Evolutionary conservation across 2,113 vertebrate genomes (phyloP).

Genomic region (Capra hircus): DNA sequence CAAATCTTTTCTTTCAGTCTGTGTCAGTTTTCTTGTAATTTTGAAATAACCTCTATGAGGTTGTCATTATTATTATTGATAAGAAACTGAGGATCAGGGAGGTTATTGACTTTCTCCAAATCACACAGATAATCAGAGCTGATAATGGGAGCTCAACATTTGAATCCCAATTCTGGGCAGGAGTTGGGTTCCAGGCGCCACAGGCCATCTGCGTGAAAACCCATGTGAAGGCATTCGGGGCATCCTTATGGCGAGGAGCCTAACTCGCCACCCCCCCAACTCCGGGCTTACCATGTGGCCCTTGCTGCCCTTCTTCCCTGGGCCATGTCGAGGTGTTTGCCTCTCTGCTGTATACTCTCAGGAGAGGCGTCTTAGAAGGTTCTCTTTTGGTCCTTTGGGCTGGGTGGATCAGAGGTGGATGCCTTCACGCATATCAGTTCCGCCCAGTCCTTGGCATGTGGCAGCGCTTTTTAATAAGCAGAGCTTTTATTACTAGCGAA

Average conservation of each 20-base stretch:
- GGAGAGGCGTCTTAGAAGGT: not conserved
- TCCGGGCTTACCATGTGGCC: accelerated
- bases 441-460: not conserved
- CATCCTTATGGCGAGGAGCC: accelerated
- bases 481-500: not conserved
- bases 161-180: not conserved
- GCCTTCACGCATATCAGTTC: accelerated
- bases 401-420: not conserved
- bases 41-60: not conserved
- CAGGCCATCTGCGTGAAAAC: not conserved
- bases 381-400: not conserved
- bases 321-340: not conserved
- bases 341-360: not conserved
- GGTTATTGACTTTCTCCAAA: not conserved
- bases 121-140: not conserved
- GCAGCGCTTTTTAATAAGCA: not conserved
- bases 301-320: not conserved
- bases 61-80: not conserved
- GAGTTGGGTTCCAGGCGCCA: not conserved
- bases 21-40: not conserved
- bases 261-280: not conserved
- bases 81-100: not conserved
- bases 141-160: not conserved
- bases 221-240: accelerated
- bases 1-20: not conserved